A percentile compares a stretch with the other conserved stretches of the same genome.
Conservation (phyloP, 2,113 vertebrate genomes). For the Dissostichus mawsoni region DNA sequence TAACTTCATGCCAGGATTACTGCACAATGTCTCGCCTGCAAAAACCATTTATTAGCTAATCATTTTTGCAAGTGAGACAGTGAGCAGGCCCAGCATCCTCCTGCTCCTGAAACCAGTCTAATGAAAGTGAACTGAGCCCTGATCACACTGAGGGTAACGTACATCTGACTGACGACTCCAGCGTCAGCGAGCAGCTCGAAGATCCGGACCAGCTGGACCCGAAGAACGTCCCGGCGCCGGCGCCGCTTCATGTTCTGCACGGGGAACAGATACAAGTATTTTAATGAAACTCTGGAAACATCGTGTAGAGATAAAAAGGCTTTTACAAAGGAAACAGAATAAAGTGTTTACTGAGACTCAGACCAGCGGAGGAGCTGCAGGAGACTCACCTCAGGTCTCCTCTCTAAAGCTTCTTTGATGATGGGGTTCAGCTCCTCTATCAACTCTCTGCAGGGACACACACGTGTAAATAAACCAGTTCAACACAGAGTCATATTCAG, state of each 20-base stretch:
- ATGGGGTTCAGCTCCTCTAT: constrained; percentile 97
- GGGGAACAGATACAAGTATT: too few relatives aligned
- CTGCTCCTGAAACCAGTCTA: constrained; percentile 90
- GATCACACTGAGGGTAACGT: too few relatives aligned
- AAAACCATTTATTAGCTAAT: too few relatives aligned
- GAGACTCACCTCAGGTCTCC: constrained; percentile 92
- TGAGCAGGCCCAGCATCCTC: too few relatives aligned
- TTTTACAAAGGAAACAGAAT: too few relatives aligned
- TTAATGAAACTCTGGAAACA: too few relatives aligned
- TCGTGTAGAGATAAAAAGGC: neutral
- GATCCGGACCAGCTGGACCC: constrained; percentile 94
- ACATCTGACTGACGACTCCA: constrained; percentile 90
- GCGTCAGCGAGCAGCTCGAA: constrained; percentile 98
- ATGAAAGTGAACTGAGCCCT: too few relatives aligned
- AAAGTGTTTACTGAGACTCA: too few relatives aligned
- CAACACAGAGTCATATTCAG: constrained; percentile 30
- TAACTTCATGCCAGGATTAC: too few relatives aligned
- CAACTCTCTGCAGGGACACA: constrained; percentile 84
- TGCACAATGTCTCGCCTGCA: too few relatives aligned
- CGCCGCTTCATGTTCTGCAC: constrained; percentile 96
- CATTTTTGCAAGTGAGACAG: too few relatives aligned
- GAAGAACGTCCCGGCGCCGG: constrained; percentile 92
- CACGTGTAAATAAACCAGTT: too few relatives aligned
- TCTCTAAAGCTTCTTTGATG: constrained; percentile 98
- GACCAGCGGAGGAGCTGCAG: neutral